Conservation (phyloP, 2,888 invertebrate species). For the Tipula helvola region DNA sequence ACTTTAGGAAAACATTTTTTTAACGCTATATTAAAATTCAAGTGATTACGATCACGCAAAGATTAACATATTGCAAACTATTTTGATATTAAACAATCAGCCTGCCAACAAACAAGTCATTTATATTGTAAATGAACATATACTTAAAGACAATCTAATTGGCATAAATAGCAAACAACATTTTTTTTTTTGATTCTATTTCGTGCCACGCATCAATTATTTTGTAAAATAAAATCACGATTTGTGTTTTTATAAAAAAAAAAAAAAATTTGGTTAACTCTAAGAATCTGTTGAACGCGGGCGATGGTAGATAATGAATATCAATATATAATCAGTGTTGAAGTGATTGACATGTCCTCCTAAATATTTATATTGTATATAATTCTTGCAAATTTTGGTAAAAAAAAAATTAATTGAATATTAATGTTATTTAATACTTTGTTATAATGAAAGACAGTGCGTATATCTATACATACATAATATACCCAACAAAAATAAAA, state of each 20-base stretch:
- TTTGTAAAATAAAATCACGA: neutral
- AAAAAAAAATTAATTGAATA: neutral
- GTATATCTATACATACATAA: neutral
- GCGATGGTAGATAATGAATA: neutral
- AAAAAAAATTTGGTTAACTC: neutral
- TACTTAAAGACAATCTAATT: neutral
- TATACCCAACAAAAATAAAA: neutral
- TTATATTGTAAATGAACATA: no score
- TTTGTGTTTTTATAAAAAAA: neutral
- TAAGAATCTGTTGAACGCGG: neutral
- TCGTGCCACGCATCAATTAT: neutral
- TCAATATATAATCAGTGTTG: neutral
- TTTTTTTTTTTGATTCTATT: neutral
- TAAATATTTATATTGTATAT: neutral
- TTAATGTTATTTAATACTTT: neutral
- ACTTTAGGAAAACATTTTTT: no score
- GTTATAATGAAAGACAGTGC: neutral
- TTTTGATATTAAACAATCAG: no score
- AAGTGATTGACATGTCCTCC: neutral
- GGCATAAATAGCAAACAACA: neutral
- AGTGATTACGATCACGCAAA: no score
- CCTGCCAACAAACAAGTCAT: no score
- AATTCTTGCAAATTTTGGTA: neutral
- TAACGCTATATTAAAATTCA: no score
- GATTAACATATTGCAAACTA: no score